Conservation (phyloP, 2,797 vertebrate species). For the Chiroxiphia lanceolata region DNA sequence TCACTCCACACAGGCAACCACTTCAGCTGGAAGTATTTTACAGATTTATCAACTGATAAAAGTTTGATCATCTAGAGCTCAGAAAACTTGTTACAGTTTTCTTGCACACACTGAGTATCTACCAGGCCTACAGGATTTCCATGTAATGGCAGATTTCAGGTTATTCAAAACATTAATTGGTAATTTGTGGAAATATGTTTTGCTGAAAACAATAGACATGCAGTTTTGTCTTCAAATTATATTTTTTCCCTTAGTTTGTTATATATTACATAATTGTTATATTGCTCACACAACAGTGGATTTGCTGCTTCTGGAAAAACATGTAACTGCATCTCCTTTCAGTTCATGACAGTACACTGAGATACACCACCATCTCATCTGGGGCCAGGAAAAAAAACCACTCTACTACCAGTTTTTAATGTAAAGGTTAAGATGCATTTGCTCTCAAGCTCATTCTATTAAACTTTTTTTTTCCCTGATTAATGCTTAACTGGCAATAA, state of each 20-base stretch:
- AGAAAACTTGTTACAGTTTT: background rate
- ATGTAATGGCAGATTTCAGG: background rate
- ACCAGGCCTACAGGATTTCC: background rate
- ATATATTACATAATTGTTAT: background rate
- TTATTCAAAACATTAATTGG: background rate
- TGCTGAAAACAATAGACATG: background rate
- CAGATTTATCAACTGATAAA: background rate
- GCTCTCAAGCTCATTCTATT: background rate
- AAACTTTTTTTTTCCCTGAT: background rate
- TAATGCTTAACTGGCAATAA: slow-evolving; percentile 41
- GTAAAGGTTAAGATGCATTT: slow-evolving; percentile 34
- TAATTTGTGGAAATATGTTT: background rate
- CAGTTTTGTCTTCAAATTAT: background rate
- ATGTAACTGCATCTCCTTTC: background rate
- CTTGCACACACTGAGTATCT: background rate
- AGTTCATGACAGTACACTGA: background rate
- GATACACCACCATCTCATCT: background rate
- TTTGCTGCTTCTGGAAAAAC: background rate
- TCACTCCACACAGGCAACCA: background rate
- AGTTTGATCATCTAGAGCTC: background rate
- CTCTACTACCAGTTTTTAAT: background rate
- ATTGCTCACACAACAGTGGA: background rate
- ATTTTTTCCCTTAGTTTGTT: background rate
- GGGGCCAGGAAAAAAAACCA: background rate
- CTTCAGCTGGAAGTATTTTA: background rate